These are phyloP conservation scores for Himalopsyche kuldschensis DNA, from an alignment of 2,888 invertebrate genomes.

Conservation along the genomic window DNA sequence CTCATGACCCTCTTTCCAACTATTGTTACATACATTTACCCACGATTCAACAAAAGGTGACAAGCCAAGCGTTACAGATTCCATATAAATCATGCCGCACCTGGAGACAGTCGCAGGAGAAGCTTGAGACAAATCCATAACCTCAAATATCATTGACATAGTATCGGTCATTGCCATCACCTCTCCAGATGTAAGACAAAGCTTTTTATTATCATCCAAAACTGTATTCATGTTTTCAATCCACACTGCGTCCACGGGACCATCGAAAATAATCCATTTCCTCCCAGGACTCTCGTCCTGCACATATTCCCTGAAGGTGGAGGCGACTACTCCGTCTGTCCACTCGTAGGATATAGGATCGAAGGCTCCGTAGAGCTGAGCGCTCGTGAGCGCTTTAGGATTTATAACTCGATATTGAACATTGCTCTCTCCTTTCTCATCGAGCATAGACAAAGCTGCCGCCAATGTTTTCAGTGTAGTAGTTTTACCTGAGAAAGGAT, in stretches of 20 bases:
- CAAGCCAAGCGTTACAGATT: conserved; percentile 83
- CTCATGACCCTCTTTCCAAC: conserved; percentile 66
- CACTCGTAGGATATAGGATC: conserved; percentile 91
- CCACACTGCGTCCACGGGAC: conserved; percentile 88
- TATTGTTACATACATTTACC: conserved; percentile 66
- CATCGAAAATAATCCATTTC: conserved; percentile 93
- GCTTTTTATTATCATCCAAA: conserved; percentile 84
- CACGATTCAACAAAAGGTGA: conserved; percentile 79
- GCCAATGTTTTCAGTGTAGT: conserved; percentile 75
- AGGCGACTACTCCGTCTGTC: conserved; percentile 85
- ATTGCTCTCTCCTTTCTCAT: conserved; percentile 60
- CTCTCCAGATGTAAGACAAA: conserved; percentile 85
- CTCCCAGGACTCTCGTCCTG: conserved; percentile 72
- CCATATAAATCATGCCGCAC: conserved; percentile 91
- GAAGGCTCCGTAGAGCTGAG: conserved; percentile 89
- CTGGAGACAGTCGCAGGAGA: conserved; percentile 87
- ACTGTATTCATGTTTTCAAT: conserved; percentile 91
- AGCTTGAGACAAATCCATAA: conserved; percentile 81
- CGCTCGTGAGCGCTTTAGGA: conserved; percentile 92
- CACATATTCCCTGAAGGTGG: conserved; percentile 76
- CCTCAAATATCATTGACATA: conserved; percentile 89
- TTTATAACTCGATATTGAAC: conserved; percentile 82
- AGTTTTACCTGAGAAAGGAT: conserved; percentile 81
- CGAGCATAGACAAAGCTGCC: conserved; percentile 71
- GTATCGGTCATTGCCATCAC: conserved; percentile 78